These are phyloP conservation scores for Lathamus discolor DNA, from an alignment of 2,113 vertebrate genomes.

Conservation along the genomic window DNA sequence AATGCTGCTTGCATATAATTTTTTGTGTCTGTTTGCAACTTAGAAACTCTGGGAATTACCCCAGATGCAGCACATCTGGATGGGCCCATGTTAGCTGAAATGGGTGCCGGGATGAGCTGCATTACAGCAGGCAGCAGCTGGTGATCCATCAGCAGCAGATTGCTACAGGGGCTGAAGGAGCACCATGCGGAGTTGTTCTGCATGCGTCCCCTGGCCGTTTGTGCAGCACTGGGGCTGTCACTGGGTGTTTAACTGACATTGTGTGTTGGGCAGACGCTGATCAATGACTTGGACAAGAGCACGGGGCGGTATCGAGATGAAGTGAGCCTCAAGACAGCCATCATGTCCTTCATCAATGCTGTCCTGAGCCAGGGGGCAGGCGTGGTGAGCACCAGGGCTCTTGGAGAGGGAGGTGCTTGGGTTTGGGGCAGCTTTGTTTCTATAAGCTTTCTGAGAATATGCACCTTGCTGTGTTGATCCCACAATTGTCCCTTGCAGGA, in stretches of 20 bases:
- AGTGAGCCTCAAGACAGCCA: slow-evolving; percentile 97
- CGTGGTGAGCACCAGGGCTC: slow-evolving; percentile 78
- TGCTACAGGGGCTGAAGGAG: not conserved
- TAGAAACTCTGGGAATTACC: not conserved
- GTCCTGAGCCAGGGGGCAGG: slow-evolving; percentile 96
- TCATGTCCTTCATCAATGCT: slow-evolving; percentile 99
- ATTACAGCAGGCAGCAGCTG: not conserved
- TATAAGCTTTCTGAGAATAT: not conserved
- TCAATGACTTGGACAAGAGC: slow-evolving; percentile 96
- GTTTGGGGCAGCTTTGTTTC: not conserved
- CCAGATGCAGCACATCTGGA: not conserved
- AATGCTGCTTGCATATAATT: not conserved
- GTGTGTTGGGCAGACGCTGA: slow-evolving; percentile 81
- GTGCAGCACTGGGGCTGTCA: not conserved
- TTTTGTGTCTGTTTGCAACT: not conserved
- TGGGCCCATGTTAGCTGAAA: not conserved
- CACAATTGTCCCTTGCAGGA: slow-evolving; percentile 73
- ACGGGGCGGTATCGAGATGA: slow-evolving; percentile 96
- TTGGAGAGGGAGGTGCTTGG: not conserved
- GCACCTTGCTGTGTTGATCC: not conserved
- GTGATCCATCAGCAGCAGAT: not conserved
- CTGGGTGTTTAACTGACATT: accelerated
- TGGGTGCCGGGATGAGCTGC: not conserved
- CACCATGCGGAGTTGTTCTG: not conserved
- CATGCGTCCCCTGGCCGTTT: accelerated